Base-by-base conservation (phyloP, 2,113 vertebrate genomes). In the Channa argus region DNA sequence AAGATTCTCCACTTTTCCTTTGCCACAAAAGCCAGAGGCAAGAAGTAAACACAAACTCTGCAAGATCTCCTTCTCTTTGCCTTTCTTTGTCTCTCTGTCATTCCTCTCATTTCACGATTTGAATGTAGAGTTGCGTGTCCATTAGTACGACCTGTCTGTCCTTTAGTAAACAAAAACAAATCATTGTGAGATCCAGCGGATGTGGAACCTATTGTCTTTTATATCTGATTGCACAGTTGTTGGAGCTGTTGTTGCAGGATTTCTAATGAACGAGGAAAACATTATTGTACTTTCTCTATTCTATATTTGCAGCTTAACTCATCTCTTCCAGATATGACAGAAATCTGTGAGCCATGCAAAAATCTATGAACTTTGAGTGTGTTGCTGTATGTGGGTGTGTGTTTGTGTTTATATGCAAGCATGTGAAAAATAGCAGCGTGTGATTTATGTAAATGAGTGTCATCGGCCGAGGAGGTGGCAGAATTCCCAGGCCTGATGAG, bases 401-500 rank as follows among this genome's bases (percentile, higher is more conserved):
- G 80, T 85, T 64, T 77, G 77, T 86, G 67, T 85, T 78, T 72
- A 63, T 74, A 73, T 59, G 54, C 5, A 43, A 58, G 84, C 24
- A 51, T 82, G 77, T 79, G 83, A 76, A 80, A 89, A 88, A 89
- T 81, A 71, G 84, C 73, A 87, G 85, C 33, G 12, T 88, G 90
- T 86, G 86, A 92, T 90, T 92, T 90, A 92, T 93, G 90, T 82
- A 92, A 89, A 92, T 86, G 83, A 90, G 86, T 84, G 86, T 90
- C 90, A 88, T 82, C 60, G 83, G 89, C 73, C 61, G 45, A 85
- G 84, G 79, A 90, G 86, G 74, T 85, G 84, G 86, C 83, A 89
- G 87, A 92, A 92, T 92, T 92, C 90, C 88, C 90, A 89, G 89
- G 86, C 88, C 88, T 90, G 87, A 93, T 87, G 88, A 92, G 90